A percentile compares a stretch with the other conserved stretches of the same genome.
Evolutionary conservation across 2,113 vertebrate genomes (phyloP).

Genomic region (Pao palembangensis): DNA sequence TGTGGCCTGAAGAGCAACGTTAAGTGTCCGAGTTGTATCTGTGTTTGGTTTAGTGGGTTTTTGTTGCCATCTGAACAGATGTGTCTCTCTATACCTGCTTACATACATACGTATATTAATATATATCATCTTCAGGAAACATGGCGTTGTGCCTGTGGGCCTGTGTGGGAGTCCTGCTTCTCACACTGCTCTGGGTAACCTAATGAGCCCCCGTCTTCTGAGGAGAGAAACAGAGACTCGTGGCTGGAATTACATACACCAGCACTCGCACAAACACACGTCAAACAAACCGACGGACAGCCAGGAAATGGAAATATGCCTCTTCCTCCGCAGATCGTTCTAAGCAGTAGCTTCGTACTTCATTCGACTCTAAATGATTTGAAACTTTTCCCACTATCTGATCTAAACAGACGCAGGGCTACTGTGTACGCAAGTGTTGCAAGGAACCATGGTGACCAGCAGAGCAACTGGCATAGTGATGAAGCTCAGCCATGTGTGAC

Average conservation of each 20-base stretch:
- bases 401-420: slow-evolving; percentile 6
- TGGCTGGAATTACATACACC: slow-evolving; percentile 72
- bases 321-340: slow-evolving; percentile 6
- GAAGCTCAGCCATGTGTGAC: slow-evolving; percentile 44
- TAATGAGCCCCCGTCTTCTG: slow-evolving; percentile 45
- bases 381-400: not conserved
- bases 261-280: slow-evolving; percentile 26
- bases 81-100: not conserved
- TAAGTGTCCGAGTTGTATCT: not conserved
- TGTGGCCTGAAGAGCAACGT: too few relatives aligned
- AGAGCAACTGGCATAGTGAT: slow-evolving; percentile 47
- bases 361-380: slow-evolving; percentile 13
- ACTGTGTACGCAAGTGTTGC: slow-evolving; percentile 25
- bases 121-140: too few relatives aligned
- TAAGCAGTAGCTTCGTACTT: not conserved
- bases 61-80: not conserved
- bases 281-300: slow-evolving; percentile 17
- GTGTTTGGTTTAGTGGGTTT: too few relatives aligned
- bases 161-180: slow-evolving; percentile 27
- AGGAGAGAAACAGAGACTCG: slow-evolving; percentile 62
- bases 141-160: not conserved
- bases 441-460: slow-evolving; percentile 56
- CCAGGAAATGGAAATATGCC: slow-evolving; percentile 26
- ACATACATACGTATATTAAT: too few relatives aligned
- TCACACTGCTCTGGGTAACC: slow-evolving; percentile 38